Base-by-base conservation (phyloP, 2,888 invertebrate genomes). In the Drosophila pegasa region DNA sequence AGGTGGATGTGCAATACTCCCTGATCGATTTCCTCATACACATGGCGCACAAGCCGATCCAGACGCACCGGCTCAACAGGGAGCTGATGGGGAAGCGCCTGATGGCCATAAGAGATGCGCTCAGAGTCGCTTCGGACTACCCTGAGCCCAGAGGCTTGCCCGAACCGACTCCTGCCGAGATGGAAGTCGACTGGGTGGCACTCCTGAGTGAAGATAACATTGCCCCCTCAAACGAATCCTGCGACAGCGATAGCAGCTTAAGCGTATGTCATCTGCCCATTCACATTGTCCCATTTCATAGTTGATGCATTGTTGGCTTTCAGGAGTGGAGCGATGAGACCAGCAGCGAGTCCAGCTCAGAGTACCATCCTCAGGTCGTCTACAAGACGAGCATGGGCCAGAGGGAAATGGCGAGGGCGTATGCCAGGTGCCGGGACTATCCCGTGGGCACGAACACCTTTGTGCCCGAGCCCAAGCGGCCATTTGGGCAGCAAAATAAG, bases 1-100 rank as follows among this genome's bases (percentile, higher is more conserved):
- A 91, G 69, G 79, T 89, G 41, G 93, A 94, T 76, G 79, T 93
- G 1, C 93, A 93, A 67, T 94, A 93, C 93, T 90, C 92, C 0
- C 62, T 94, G 37, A 69, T 94, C 7, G 93, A 93, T 22, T 90
- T 94, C 14, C 71, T 94, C 5, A 71, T 94, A 2, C 83, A 91
- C 66, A 72, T 93, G 10, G 90, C 93, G 0, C 75, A 90, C 45
- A 90, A 90, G 75, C 92, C 92, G 0, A 86, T 91, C 2, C 90
- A 89, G 4, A 88, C 88, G 4, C 65, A 91, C 12, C 83, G 88
- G 1, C 78, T 71, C 10, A 88, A 90, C 50, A 80, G 88, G 41
- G 16, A 64, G 1, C 59, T 61, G 27, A 91, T 91, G 64, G 65
- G 77, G 35, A 61, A 79, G 12, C 74, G 47, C 2, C 48, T 73